phyloP scores from a whole-genome alignment of 2,888 invertebrate genomes.

The Melanotus villosus region DNA sequence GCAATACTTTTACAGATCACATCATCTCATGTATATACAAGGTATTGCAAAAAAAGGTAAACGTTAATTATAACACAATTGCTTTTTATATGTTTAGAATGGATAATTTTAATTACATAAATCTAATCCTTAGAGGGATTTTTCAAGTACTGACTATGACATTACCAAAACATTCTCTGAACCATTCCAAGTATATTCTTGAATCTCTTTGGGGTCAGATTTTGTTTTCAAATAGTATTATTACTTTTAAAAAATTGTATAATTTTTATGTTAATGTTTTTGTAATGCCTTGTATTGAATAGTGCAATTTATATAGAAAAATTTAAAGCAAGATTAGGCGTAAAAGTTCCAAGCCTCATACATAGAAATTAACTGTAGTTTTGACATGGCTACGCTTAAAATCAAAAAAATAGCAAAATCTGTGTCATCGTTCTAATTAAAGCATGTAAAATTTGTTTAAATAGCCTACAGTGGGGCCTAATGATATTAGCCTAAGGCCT shows the following conservation, averaged over 20 bases:
- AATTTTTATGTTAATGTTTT: background rate
- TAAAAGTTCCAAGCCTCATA: slow-evolving; percentile 15
- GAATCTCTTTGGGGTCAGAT: background rate
- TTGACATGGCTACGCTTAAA: background rate
- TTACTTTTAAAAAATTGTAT: background rate
- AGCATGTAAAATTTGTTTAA: no score
- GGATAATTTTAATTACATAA: background rate
- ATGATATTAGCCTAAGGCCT: no score
- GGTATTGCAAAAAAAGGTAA: background rate
- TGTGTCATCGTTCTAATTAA: background rate
- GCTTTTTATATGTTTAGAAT: no score
- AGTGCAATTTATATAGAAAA: slow-evolving; percentile 22
- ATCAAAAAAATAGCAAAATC: background rate
- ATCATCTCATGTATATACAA: slow-evolving; percentile 5
- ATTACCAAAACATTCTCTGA: background rate
- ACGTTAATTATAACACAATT: no score
- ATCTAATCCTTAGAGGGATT: background rate
- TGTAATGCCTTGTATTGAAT: slow-evolving; percentile 9
- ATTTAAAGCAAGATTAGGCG: background rate
- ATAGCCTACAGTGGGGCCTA: no score
- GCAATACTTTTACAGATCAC: background rate
- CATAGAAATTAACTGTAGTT: slow-evolving; percentile 13
- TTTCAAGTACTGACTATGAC: background rate
- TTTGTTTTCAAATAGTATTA: background rate
- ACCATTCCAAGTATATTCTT: background rate